These are phyloP conservation scores for Pachycephala philippinensis DNA, from an alignment of 2,113 vertebrate genomes.

Conservation along the genomic window DNA sequence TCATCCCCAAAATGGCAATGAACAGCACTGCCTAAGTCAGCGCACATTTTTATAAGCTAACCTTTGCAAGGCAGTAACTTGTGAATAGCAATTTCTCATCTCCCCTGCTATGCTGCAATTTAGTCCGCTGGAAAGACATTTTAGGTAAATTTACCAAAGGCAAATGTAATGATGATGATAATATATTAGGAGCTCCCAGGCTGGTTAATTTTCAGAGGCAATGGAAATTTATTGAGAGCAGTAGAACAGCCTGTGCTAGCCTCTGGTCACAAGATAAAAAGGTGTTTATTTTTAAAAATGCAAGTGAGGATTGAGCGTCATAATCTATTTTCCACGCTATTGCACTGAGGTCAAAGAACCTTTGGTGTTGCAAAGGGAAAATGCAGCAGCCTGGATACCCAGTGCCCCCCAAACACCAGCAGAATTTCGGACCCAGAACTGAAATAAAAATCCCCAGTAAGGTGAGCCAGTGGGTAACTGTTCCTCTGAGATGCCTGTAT, in stretches of 20 bases:
- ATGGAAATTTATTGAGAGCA: background rate
- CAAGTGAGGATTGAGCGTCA: background rate
- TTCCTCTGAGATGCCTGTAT: background rate
- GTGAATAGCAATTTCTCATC: background rate
- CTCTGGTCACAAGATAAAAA: background rate
- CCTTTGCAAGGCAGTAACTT: background rate
- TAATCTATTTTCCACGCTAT: background rate
- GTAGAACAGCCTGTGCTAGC: background rate
- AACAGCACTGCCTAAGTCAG: background rate
- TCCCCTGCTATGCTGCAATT: background rate
- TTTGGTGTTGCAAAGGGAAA: background rate
- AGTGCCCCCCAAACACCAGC: background rate
- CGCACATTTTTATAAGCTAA: background rate
- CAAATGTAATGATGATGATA: background rate
- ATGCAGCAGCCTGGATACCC: background rate
- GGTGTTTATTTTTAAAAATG: background rate
- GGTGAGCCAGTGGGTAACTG: background rate
- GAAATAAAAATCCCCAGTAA: background rate
- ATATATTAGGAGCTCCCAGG: background rate
- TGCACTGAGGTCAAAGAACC: background rate
- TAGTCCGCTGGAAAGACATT: background rate
- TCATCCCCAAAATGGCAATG: background rate
- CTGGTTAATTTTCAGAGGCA: background rate
- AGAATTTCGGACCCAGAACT: background rate
- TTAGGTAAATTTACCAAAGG: slow-evolving; percentile 7